Evolutionary conservation across 1,140 invertebrate genomes (phyloP), one percentile per base, ranked within the genome.

Genomic region (Neoseiulus cucumeris): DNA sequence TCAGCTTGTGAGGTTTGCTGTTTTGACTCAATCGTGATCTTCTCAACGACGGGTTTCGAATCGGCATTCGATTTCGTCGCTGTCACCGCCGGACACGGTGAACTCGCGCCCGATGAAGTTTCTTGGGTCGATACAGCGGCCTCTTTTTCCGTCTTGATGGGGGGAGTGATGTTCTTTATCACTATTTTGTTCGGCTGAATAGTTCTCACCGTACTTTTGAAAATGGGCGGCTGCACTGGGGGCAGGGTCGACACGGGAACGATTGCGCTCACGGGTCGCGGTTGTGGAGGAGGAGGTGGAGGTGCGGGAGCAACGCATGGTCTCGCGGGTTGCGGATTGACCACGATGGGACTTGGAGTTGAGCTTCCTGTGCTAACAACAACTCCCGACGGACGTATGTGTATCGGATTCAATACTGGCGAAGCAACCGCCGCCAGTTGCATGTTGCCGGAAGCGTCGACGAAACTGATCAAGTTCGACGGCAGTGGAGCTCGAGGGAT

Each of bases 351-450:
- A 25, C 25, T 39, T 9, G 33, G 33, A 39, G 33, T 39, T 39
- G 33, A 39, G 33, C 9, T 59, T n/a, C 51, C 51, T 4, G 51
- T 14, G 33, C 22, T 59, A 17, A 59, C 51, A 17, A 59, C 51
- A 25, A 59, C 51, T 33, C 25, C 33, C 4, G 25, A 14, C 14
- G 51, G 51, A 59, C 51, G 51, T 29, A 59, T 59, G 25, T 59
- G 51, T 12, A 59, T 59, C 25, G 51, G 51, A 59, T 59, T 59
- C 25, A 59, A 17, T 1, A 59, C 12, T 20, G 51, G 51, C 14
- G 51, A 59, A 14, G 51, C 51, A 6, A 59, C 51, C 14, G 51
- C 51, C 51, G 51, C 51, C 14, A 59, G 51, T 33, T 59, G 51
- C 51, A 59, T 59, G 51, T 59, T 59, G 14, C 51, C 51, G 14